A percentile compares a stretch with the other conserved stretches of the same genome.
Evolutionary conservation across 2,888 invertebrate genomes (phyloP).

Genomic region (Macrosoma leucophasiata): DNA sequence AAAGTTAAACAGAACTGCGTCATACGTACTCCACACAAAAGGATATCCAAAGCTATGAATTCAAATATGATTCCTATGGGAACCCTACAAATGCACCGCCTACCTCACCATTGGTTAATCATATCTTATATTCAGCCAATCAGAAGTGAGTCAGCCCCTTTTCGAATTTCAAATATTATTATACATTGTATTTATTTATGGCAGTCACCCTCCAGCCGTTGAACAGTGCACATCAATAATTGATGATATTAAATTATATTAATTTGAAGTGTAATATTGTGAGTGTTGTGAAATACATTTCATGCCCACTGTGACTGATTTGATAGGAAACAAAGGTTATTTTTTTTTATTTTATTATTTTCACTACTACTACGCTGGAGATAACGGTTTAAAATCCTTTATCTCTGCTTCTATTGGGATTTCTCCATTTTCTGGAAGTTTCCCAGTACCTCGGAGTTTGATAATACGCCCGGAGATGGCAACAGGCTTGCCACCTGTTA

Average conservation of each 20-base stretch:
- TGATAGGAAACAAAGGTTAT: slow-evolving; percentile 32
- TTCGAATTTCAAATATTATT: slow-evolving; percentile 47
- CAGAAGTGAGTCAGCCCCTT: slow-evolving; percentile 32
- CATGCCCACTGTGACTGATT: slow-evolving; percentile 63
- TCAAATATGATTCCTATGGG: slow-evolving; percentile 12
- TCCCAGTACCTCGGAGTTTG: no score
- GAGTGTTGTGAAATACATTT: slow-evolving; percentile 30
- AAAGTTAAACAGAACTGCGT: no score
- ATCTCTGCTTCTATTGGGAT: no score
- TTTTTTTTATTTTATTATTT: slow-evolving; percentile 7
- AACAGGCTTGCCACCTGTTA: no score
- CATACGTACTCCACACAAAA: no score
- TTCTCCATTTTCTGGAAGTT: no score
- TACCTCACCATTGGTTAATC: slow-evolving; percentile 37
- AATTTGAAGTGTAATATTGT: slow-evolving; percentile 4
- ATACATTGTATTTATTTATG: slow-evolving; percentile 34
- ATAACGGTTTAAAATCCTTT: no score
- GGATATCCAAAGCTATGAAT: no score
- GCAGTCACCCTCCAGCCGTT: slow-evolving; percentile 36
- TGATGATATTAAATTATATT: slow-evolving; percentile 1
- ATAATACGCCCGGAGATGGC: no score
- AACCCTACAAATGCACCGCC: no score
- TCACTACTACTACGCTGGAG: no score
- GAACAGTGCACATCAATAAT: slow-evolving; percentile 19
- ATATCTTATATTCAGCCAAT: slow-evolving; percentile 38